phyloP scores from a whole-genome alignment of 2,888 invertebrate species.

The Cryptocephalus moraei region DNA sequence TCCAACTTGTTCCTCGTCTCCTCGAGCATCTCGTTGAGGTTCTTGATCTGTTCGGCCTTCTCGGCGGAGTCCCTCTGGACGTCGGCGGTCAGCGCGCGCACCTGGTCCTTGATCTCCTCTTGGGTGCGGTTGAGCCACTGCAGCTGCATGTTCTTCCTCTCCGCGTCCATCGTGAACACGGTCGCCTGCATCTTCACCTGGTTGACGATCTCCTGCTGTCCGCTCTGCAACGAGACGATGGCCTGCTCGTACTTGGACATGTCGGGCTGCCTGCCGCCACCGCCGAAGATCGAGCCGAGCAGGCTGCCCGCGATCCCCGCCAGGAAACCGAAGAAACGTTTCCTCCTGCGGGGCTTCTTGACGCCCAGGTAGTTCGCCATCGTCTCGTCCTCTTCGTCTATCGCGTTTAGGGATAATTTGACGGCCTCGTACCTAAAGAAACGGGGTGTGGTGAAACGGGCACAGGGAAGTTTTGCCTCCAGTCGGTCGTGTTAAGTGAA shows the following conservation, averaged over 20 bases:
- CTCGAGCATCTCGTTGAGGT: constrained; percentile 3
- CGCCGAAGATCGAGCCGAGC: neutral
- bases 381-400: constrained; percentile 3
- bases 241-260: constrained; percentile 1
- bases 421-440: constrained; percentile 3
- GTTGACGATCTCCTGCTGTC: constrained; percentile 3
- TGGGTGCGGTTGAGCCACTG: constrained; percentile 4
- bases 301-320: neutral
- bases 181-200: constrained; percentile 3
- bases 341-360: constrained; percentile 1
- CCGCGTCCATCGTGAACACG: constrained; percentile 5
- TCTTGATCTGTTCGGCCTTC: constrained; percentile 3
- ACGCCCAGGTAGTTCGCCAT: constrained; percentile 7
- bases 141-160: constrained; percentile 4
- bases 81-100: neutral
- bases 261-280: neutral
- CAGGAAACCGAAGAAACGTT: constrained; percentile 3
- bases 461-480: too few relatives aligned
- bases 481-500: too few relatives aligned
- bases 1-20: constrained; percentile 3
- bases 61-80: constrained; percentile 1
- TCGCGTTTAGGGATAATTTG: constrained; percentile 2
- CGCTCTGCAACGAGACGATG: constrained; percentile 1
- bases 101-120: constrained; percentile 2
- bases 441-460: neutral